phyloP scores from a whole-genome alignment of 2,888 invertebrate species.

The Chorisops tibialis region DNA sequence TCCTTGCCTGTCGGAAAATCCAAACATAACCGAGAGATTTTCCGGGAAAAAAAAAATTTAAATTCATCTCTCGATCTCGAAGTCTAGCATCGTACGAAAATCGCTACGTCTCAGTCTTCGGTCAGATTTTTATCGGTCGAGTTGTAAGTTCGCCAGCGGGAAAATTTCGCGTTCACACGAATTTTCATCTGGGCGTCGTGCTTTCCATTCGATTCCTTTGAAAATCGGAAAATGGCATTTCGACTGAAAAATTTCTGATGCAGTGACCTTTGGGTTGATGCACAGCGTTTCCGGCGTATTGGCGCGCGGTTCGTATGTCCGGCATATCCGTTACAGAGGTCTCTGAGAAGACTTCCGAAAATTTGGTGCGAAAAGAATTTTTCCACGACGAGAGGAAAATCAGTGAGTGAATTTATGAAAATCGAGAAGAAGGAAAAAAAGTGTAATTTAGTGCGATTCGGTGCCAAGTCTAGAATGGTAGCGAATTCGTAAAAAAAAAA shows the following conservation, averaged over 20 bases:
- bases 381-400: constrained; percentile 1
- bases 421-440: neutral
- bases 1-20: too few relatives aligned
- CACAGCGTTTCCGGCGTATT: too few relatives aligned
- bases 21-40: too few relatives aligned
- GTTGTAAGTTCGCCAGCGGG: neutral
- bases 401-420: constrained; percentile 4
- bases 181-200: constrained; percentile 4
- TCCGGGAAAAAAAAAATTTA: too few relatives aligned
- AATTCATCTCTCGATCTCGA: neutral
- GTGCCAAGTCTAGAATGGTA: constrained; percentile 5
- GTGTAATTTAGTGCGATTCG: constrained; percentile 12
- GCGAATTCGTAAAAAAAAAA: neutral
- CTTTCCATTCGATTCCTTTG: neutral
- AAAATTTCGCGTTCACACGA: neutral
- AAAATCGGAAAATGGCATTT: neutral
- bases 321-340: too few relatives aligned
- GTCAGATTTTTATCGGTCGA: constrained; percentile 13
- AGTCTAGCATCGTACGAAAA: constrained; percentile 19
- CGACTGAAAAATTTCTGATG: neutral
- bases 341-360: neutral
- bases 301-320: too few relatives aligned
- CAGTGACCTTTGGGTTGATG: neutral
- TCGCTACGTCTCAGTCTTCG: constrained; percentile 23
- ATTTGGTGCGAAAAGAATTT: neutral